Percentiles rank a stretch among this genome's conserved stretches.
Evolutionary conservation across 1,140 invertebrate species (phyloP).

Genomic region (Pogonognathellus flavescens): DNA sequence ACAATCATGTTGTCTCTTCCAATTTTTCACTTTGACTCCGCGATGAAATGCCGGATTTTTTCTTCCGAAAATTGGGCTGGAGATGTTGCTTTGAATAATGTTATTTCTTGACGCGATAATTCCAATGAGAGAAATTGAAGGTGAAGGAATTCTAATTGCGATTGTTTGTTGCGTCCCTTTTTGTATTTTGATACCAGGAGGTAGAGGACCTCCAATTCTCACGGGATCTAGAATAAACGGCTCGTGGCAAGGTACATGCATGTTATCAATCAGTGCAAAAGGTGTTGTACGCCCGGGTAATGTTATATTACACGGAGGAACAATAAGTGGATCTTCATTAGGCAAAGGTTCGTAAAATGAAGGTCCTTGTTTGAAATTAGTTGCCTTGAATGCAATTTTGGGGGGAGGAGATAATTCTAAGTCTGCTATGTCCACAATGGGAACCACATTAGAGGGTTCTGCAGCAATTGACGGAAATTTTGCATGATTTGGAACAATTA

Average conservation of each 20-base stretch:
- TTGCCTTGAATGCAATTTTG: background rate
- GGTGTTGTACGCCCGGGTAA: background rate
- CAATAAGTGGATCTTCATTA: conserved; percentile 26
- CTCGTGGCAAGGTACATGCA: background rate
- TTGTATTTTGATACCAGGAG: background rate
- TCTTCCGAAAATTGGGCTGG: background rate
- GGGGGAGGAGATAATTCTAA: conserved; percentile 3
- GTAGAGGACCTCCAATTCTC: background rate
- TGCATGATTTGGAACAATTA: background rate
- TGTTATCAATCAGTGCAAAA: background rate
- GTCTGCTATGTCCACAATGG: background rate
- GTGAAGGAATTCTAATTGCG: conserved; percentile 13
- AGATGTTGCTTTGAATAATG: conserved; percentile 14
- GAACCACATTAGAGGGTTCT: background rate
- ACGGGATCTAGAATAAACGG: conserved; percentile 2
- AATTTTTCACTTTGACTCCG: conserved; percentile 33
- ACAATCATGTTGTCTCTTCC: conserved; percentile 31
- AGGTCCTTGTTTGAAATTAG: conserved; percentile 10
- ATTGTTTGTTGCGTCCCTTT: conserved; percentile 36
- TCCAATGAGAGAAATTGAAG: conserved; percentile 7
- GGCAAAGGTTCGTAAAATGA: conserved; percentile 2
- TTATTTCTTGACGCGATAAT: background rate
- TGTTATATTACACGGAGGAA: conserved; percentile 37
- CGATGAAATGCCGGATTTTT: conserved; percentile 18
- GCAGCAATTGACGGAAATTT: background rate